phyloP scores from a whole-genome alignment of 2,797 vertebrate species.

The Acomys russatus region DNA sequence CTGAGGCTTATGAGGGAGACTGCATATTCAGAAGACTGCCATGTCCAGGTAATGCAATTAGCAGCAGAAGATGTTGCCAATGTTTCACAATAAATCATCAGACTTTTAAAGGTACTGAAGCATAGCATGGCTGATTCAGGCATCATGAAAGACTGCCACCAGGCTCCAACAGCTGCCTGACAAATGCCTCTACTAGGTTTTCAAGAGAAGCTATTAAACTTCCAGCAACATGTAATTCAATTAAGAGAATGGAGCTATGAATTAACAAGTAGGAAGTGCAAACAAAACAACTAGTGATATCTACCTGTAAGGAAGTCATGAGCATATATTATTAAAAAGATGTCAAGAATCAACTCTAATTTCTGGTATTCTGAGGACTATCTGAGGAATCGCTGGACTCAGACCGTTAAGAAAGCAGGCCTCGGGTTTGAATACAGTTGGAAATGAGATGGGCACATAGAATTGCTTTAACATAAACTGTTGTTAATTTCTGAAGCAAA shows the following conservation, averaged over 20 bases:
- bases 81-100: conserved; percentile 73
- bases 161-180: conserved; percentile 62
- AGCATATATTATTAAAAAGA: background rate
- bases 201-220: conserved; percentile 69
- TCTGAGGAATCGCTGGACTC: conserved; percentile 34
- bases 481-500: conserved; percentile 41
- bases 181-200: conserved; percentile 62
- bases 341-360: background rate
- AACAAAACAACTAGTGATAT: conserved; percentile 46
- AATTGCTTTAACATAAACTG: background rate
- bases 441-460: background rate
- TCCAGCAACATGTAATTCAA: conserved; percentile 73
- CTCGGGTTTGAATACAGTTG: conserved; percentile 12
- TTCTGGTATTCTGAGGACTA: conserved; percentile 29
- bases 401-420: background rate
- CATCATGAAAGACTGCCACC: background rate
- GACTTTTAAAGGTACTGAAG: conserved; percentile 71
- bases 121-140: conserved; percentile 38
- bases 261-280: conserved; percentile 72
- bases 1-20: conserved; percentile 11
- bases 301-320: conserved; percentile 45
- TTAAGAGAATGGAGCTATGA: conserved; percentile 64
- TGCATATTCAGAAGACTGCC: conserved; percentile 46
- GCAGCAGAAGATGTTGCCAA: conserved; percentile 56
- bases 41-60: conserved; percentile 72